Evolutionary conservation across 1,140 invertebrate species (phyloP).

Genomic region (Drosophila murphyi): DNA sequence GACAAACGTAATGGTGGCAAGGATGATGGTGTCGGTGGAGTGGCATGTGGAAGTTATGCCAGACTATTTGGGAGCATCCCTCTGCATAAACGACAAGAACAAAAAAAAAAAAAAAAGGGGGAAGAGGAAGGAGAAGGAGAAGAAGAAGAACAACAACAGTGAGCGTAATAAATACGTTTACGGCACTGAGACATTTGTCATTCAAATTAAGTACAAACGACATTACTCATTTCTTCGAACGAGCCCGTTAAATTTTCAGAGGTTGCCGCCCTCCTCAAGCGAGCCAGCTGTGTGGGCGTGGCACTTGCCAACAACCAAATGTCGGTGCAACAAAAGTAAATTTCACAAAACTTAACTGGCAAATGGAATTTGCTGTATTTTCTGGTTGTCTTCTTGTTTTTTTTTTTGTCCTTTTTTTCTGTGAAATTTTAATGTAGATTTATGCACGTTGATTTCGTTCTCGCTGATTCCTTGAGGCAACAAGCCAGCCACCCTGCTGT

Average conservation of each 20-base stretch:
- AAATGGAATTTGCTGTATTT: background rate
- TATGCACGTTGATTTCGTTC: slow-evolving; percentile 35
- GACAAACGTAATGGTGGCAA: background rate
- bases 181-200: slow-evolving; percentile 64
- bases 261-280: background rate
- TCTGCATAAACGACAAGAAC: background rate
- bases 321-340: slow-evolving; percentile 12
- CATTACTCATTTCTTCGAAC: slow-evolving; percentile 62
- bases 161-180: slow-evolving; percentile 64
- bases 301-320: slow-evolving; percentile 13
- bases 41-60: slow-evolving; percentile 3
- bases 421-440: slow-evolving; percentile 49
- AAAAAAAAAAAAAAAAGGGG: too few species aligned
- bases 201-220: slow-evolving; percentile 73
- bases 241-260: slow-evolving; percentile 16
- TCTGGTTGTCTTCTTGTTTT: background rate
- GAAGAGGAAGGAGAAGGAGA: background rate
- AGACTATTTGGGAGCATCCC: background rate
- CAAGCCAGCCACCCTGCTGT: slow-evolving; percentile 12
- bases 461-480: slow-evolving; percentile 9
- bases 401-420: background rate
- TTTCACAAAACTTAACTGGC: slow-evolving; percentile 25
- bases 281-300: background rate
- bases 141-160: slow-evolving; percentile 9
- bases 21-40: background rate